Conservation (phyloP, 2,888 invertebrate genomes). For the Siphlonurus alternatus region DNA sequence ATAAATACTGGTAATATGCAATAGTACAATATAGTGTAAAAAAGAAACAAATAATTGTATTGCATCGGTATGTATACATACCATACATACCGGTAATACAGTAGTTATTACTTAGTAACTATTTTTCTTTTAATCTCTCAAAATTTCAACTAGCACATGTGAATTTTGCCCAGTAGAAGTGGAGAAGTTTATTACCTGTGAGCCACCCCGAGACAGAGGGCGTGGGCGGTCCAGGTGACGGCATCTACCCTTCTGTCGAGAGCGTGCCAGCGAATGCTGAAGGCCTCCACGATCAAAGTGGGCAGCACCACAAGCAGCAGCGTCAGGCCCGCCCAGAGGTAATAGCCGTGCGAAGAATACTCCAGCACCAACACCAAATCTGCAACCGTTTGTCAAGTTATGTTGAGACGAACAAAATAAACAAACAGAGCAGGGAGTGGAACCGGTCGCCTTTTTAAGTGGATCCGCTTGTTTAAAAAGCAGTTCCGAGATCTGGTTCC, state of each 20-base stretch:
- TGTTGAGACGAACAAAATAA: background rate
- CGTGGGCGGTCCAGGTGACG: conserved; percentile 37
- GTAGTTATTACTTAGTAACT: background rate
- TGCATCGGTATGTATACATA: too few species aligned
- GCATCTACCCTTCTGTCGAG: conserved; percentile 30
- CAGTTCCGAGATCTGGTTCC: background rate
- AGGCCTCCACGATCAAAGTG: conserved; percentile 37
- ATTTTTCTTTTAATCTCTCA: background rate
- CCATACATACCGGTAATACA: background rate
- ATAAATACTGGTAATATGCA: too few species aligned
- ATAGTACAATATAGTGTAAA: too few species aligned
- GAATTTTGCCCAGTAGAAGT: conserved; percentile 10
- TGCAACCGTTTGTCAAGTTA: conserved; percentile 23
- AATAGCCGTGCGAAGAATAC: conserved; percentile 36
- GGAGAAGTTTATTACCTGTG: too few species aligned
- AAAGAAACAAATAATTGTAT: too few species aligned
- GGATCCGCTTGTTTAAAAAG: too few species aligned
- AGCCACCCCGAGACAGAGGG: conserved; percentile 35
- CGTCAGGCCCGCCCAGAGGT: conserved; percentile 37
- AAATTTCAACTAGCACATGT: conserved; percentile 9
- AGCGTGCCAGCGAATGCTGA: conserved; percentile 40
- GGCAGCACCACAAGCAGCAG: conserved; percentile 36
- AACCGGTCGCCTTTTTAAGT: background rate
- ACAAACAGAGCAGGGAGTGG: background rate
- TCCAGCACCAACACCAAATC: conserved; percentile 38